These are phyloP conservation scores for Pissodes strobi DNA, from an alignment of 1,140 invertebrate genomes.

Conservation along the genomic window DNA sequence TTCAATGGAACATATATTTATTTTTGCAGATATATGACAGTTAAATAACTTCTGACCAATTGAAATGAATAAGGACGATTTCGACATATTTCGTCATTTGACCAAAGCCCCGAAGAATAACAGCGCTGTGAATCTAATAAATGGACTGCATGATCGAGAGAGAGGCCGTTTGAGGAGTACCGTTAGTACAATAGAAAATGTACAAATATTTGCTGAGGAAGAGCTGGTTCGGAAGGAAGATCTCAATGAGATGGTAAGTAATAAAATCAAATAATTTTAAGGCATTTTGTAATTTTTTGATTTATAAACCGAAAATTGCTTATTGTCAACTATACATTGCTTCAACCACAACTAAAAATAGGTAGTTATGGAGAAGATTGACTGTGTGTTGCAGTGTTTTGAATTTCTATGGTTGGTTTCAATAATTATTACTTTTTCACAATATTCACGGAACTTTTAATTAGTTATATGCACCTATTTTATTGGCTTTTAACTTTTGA, in stretches of 20 bases:
- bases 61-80: slow-evolving; percentile 45
- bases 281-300: too few relatives aligned
- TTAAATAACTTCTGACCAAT: slow-evolving; percentile 15
- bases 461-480: too few relatives aligned
- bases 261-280: slow-evolving; percentile 8
- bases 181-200: slow-evolving; percentile 35
- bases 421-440: too few relatives aligned
- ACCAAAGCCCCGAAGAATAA: slow-evolving; percentile 32
- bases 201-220: slow-evolving; percentile 61
- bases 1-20: not conserved
- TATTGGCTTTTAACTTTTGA: too few relatives aligned
- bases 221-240: slow-evolving; percentile 58
- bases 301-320: too few relatives aligned
- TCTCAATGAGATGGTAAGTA: slow-evolving; percentile 60
- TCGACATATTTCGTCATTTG: slow-evolving; percentile 40
- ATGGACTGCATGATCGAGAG: slow-evolving; percentile 36
- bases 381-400: too few relatives aligned
- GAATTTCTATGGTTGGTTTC: too few relatives aligned
- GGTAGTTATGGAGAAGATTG: too few relatives aligned
- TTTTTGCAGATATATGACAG: not conserved
- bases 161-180: slow-evolving; percentile 30
- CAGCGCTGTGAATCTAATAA: slow-evolving; percentile 37
- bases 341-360: too few relatives aligned
- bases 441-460: too few relatives aligned
- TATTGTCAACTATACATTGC: too few relatives aligned